phyloP scores from a whole-genome alignment of 1,140 invertebrate species.

The Drosophila malerkotliana region DNA sequence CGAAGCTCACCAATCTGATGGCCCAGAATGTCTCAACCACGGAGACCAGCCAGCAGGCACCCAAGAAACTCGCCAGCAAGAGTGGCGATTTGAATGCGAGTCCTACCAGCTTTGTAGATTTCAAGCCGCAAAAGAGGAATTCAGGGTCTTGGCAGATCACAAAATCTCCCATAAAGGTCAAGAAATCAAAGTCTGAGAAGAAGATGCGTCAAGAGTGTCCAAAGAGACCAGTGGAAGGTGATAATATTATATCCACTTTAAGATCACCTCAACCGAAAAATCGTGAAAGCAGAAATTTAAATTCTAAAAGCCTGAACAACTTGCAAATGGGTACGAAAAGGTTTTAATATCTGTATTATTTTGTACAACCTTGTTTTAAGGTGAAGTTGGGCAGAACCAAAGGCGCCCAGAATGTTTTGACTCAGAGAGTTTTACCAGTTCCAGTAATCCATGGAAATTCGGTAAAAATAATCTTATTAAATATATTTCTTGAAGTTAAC shows the following conservation, averaged over 20 bases:
- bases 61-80: background rate
- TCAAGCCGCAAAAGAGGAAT: background rate
- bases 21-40: background rate
- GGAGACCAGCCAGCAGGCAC: background rate
- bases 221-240: background rate
- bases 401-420: background rate
- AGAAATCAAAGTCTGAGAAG: background rate
- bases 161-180: background rate
- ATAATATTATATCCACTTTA: background rate
- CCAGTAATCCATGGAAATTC: background rate
- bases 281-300: background rate
- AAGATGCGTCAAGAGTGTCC: background rate
- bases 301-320: background rate
- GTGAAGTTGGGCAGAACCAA: background rate
- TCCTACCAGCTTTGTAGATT: background rate
- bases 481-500: too few species aligned
- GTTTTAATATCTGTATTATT: background rate
- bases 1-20: slow-evolving; percentile 8
- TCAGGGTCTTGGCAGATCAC: background rate
- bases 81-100: background rate
- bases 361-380: background rate
- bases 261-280: background rate
- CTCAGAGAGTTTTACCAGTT: background rate
- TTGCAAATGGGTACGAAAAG: background rate
- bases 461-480: background rate